These are phyloP conservation scores for Dicaeum eximium DNA, from an alignment of 2,113 vertebrate species.

Conservation along the genomic window DNA sequence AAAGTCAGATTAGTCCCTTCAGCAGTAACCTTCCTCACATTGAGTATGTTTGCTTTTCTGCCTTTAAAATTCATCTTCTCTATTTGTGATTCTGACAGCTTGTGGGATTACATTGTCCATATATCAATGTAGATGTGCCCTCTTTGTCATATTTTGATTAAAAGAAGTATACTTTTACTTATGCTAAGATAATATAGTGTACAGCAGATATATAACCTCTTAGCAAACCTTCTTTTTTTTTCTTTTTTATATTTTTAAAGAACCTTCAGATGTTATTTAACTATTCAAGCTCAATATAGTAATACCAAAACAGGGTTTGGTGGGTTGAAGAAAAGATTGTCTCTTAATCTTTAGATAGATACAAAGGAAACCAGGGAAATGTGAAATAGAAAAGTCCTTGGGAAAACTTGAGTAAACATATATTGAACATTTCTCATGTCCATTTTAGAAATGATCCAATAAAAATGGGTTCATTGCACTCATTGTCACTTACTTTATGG, in stretches of 20 bases:
- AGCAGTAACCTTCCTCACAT: conserved; percentile 62
- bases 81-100: conserved; percentile 61
- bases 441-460: not conserved
- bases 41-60: conserved; percentile 51
- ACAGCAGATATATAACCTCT: not conserved
- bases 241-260: not conserved
- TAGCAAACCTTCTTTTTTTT: not conserved
- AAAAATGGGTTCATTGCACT: not conserved
- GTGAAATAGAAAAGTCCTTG: not conserved
- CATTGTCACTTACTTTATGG: not conserved
- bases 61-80: conserved; percentile 60
- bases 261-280: not conserved
- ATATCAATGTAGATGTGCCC: conserved; percentile 35
- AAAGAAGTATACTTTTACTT: conserved; percentile 45
- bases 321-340: not conserved
- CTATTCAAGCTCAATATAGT: not conserved
- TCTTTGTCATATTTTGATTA: conserved; percentile 50
- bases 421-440: not conserved
- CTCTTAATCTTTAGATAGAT: not conserved
- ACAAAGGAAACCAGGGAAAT: not conserved
- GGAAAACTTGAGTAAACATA: not conserved
- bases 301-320: not conserved
- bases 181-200: not conserved
- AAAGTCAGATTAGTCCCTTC: conserved; percentile 23
- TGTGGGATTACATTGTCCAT: conserved; percentile 50